Base-by-base conservation (phyloP, 2,797 vertebrate genomes). In the Muscicapa striata region DNA sequence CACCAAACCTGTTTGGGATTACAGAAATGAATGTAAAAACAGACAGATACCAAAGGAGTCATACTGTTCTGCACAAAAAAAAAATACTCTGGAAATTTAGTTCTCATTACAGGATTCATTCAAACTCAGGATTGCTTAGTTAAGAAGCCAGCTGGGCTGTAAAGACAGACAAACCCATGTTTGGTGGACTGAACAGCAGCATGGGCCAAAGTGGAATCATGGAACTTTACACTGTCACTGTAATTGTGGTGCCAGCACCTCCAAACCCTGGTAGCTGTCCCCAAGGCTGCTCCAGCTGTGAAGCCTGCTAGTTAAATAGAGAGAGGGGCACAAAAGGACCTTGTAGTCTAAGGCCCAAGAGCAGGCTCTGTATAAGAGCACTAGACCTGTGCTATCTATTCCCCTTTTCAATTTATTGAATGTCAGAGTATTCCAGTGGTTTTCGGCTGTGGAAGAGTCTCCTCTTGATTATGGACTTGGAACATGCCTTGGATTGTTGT, bases 191-290 rank as follows among this genome's bases (percentile, higher is more conserved):
- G 66, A 77, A 34, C 9, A 52, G 40, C 32, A 63, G 14, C 29
- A 46, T 59, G 46, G 55, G 17, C 52, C 2, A 0, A 7, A 36
- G n/a, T 54, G 38, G 32, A 46, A 16, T 10, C 1, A 0, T 2
- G 43, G 61, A 32, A 77, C 40, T 64, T 68, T 24, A 51, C 38
- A 11, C 4, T 58, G 58, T 34, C 69, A 32, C 23, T 17, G 21
- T 30, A 46, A 49, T 59, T 49, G 15, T 46, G 27, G 13, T 34
- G 10, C 11, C 40, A 62, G 54, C 30, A 30, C 38, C 24, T 51
- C 15, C 2, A 19, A 46, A 22, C 11, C 38, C 38, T 32, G 38
- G 30, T n/a, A 49, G 30, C 7, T 1, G 3, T 6, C 45, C 19
- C 54, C 62, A 45, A 61, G 34, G 23, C 12, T 63, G 36, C 6